Evolutionary conservation across 1,140 invertebrate species (phyloP).

Genomic region (Rhopalosiphum maidis): DNA sequence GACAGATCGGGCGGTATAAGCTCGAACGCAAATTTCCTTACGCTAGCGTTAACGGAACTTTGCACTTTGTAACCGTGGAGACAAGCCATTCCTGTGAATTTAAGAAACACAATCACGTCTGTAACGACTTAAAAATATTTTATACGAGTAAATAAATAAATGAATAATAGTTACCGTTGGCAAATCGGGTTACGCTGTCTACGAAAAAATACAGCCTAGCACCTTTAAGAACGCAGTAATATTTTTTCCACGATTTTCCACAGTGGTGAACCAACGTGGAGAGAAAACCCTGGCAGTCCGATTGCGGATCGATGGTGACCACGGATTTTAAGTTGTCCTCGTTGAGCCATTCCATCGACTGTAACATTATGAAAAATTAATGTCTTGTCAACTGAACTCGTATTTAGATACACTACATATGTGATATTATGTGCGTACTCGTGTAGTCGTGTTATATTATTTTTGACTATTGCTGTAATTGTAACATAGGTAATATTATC

Average conservation of each 20-base stretch:
- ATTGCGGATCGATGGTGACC: conserved; percentile 34
- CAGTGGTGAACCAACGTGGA: conserved; percentile 77
- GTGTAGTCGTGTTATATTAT: too few relatives aligned
- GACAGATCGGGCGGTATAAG: conserved; percentile 79
- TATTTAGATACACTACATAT: background rate
- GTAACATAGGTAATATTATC: too few relatives aligned
- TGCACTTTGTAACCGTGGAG: conserved; percentile 94
- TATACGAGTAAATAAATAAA: conserved; percentile 6
- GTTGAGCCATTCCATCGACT: conserved; percentile 35
- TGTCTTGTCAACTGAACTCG: background rate
- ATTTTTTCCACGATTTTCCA: conserved; percentile 85
- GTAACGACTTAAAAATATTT: conserved; percentile 43
- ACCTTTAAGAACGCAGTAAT: conserved; percentile 95
- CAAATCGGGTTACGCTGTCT: conserved; percentile 82
- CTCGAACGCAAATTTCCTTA: conserved; percentile 88
- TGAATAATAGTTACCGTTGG: conserved; percentile 73
- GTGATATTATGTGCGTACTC: too few relatives aligned
- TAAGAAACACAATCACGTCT: conserved; percentile 45
- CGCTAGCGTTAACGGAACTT: conserved; percentile 73
- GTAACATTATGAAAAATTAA: background rate
- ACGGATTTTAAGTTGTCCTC: conserved; percentile 39
- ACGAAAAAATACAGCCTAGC: conserved; percentile 94
- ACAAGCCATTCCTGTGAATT: conserved; percentile 79
- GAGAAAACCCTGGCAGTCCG: conserved; percentile 83
- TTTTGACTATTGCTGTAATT: too few relatives aligned